Conservation (phyloP, 2,797 vertebrate species). For the Sebastes steindachneri region DNA sequence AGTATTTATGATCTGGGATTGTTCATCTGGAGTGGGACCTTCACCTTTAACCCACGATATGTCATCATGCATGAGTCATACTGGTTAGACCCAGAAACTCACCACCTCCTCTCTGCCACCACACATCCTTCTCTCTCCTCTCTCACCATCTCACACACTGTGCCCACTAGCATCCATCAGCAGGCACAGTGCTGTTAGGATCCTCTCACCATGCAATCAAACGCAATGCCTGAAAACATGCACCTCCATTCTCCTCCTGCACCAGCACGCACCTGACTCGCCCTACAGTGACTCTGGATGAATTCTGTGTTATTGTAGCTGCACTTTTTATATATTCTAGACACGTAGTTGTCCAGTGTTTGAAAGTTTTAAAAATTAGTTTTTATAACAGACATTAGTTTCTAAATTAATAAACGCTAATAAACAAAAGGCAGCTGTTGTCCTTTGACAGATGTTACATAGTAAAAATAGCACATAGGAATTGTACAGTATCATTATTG, state of each 20-base stretch:
- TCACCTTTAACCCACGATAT: conserved; percentile 50
- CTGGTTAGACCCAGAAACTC: conserved; percentile 35
- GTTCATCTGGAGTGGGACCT: conserved; percentile 52
- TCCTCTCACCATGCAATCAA: conserved; percentile 44
- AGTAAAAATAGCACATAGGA: not conserved
- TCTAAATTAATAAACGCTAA: not conserved
- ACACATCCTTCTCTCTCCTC: conserved; percentile 27
- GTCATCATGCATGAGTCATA: conserved; percentile 73
- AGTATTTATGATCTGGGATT: conserved; percentile 23
- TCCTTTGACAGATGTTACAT: not conserved
- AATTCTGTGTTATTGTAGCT: not conserved
- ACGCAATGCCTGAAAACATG: conserved; percentile 50
- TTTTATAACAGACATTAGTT: not conserved
- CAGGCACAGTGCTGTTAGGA: conserved; percentile 12
- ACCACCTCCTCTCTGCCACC: conserved; percentile 26
- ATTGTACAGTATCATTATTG: not conserved
- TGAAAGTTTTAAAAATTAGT: not conserved
- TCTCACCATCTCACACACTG: conserved; percentile 29
- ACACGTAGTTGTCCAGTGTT: not conserved
- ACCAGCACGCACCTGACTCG: conserved; percentile 37
- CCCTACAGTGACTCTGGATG: conserved; percentile 18
- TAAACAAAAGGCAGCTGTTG: not conserved
- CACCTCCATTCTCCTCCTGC: conserved; percentile 54
- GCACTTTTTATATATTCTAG: not conserved
- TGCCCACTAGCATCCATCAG: conserved; percentile 43